Evolutionary conservation across 2,113 vertebrate species (phyloP).

Genomic region (Coptodon bakossiorum): DNA sequence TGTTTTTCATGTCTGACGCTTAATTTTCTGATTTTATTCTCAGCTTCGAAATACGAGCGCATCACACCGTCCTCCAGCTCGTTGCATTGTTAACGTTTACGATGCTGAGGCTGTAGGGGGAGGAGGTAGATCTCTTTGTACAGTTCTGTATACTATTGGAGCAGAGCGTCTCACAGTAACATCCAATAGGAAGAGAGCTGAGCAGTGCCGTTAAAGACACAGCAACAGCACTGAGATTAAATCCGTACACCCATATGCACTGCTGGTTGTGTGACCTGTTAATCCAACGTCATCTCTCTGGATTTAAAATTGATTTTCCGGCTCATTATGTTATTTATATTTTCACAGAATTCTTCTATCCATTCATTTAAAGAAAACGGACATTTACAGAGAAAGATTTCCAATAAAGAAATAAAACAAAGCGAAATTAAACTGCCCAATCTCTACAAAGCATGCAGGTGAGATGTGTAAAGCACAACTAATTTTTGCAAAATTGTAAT

Average conservation of each 20-base stretch:
- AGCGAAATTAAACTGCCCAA: neutral
- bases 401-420: neutral
- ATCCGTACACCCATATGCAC: neutral
- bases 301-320: neutral
- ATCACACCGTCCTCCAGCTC: neutral
- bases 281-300: neutral
- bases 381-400: neutral
- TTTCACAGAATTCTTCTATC: neutral
- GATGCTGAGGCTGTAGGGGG: neutral
- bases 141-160: neutral
- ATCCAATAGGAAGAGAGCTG: neutral
- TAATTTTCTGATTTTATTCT: neutral
- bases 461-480: neutral
- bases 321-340: neutral
- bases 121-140: constrained; percentile 39
- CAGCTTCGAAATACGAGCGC: neutral
- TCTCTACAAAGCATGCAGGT: neutral
- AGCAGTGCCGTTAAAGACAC: neutral
- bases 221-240: neutral
- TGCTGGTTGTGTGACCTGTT: neutral
- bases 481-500: neutral
- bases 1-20: neutral
- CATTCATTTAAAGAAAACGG: rapidly evolving
- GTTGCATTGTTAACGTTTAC: neutral
- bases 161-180: neutral